phyloP scores from a whole-genome alignment of 2,888 invertebrate genomes.

The Trissolcus japonicus region DNA sequence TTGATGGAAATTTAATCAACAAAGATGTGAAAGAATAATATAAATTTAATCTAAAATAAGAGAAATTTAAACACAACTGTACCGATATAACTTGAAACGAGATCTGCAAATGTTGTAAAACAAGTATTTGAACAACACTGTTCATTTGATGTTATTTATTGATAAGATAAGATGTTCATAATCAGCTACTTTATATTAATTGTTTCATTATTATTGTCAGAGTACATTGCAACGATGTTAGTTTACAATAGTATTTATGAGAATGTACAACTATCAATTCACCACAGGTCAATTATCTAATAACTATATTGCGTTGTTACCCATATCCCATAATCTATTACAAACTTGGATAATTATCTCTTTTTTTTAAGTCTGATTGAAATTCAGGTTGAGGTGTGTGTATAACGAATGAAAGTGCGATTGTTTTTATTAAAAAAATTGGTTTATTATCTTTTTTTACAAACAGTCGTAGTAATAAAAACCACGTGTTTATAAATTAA shows the following conservation, averaged over 20 bases:
- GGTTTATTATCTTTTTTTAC: conserved; percentile 27
- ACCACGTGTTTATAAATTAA: not conserved
- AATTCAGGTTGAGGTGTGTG: too few relatives aligned
- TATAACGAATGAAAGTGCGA: not conserved
- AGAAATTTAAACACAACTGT: too few relatives aligned
- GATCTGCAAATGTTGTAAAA: too few relatives aligned
- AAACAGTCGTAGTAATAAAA: conserved; percentile 22
- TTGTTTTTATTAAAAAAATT: conserved; percentile 9
- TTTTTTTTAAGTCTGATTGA: too few relatives aligned
- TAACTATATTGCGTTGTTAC: too few relatives aligned
- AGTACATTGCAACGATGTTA: not conserved
- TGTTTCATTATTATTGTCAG: not conserved
- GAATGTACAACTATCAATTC: not conserved
- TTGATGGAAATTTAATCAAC: too few relatives aligned
- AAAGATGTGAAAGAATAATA: too few relatives aligned
- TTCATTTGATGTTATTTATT: not conserved
- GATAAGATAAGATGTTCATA: not conserved
- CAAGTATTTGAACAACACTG: not conserved
- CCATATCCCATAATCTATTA: too few relatives aligned
- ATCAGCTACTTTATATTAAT: not conserved
- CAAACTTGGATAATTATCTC: too few relatives aligned
- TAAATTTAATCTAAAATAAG: too few relatives aligned
- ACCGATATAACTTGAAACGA: too few relatives aligned
- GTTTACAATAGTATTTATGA: not conserved
- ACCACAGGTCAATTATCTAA: not conserved